Conservation (phyloP, 2,797 vertebrate species). For the Phalloptychus januarius region DNA sequence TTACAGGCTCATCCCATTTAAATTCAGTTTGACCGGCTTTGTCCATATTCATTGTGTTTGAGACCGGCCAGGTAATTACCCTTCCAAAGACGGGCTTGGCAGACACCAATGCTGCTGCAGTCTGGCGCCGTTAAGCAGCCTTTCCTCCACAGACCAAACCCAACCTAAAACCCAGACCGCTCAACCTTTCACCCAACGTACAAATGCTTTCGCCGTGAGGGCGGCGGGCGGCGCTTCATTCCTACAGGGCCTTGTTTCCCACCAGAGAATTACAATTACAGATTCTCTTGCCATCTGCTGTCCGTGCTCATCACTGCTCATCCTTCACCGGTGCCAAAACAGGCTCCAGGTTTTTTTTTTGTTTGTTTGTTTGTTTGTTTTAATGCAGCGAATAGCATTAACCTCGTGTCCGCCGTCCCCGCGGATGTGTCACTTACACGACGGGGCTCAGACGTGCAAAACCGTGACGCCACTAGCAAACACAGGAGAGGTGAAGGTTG, state of each 20-base stretch:
- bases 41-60: constrained; percentile 56
- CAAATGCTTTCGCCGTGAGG: constrained; percentile 44
- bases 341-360: constrained; percentile 44
- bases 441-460: constrained; percentile 48
- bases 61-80: constrained; percentile 53
- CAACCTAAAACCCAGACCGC: constrained; percentile 24
- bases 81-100: constrained; percentile 32
- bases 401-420: constrained; percentile 65
- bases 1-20: constrained; percentile 57
- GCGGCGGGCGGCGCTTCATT: constrained; percentile 53
- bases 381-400: constrained; percentile 56
- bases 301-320: constrained; percentile 66
- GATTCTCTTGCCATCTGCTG: constrained; percentile 76
- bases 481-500: constrained; percentile 52
- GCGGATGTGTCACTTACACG: constrained; percentile 59
- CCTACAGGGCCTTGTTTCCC: constrained; percentile 66
- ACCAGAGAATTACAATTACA: constrained; percentile 75
- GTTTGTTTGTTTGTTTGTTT: not conserved
- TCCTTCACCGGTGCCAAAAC: constrained; percentile 63
- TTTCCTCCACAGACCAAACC: constrained; percentile 8
- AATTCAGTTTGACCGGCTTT: constrained; percentile 58
- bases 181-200: constrained; percentile 46
- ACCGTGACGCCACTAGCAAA: constrained; percentile 38
- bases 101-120: constrained; percentile 23
- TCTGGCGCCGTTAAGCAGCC: constrained; percentile 18